Evolutionary conservation across 2,113 vertebrate species (phyloP).

Genomic region (Coreoperca whiteheadi): DNA sequence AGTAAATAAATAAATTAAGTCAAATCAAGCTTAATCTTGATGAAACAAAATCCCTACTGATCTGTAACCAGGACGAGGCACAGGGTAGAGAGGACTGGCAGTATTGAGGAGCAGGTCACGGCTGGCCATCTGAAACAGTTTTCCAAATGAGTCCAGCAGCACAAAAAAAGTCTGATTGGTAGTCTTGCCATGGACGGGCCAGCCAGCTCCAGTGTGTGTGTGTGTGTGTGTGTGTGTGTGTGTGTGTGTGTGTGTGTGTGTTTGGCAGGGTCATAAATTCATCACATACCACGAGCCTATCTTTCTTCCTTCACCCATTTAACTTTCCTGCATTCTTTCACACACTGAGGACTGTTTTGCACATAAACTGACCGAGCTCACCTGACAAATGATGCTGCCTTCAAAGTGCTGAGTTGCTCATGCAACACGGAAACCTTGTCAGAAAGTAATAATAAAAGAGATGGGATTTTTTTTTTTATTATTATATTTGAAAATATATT

Average conservation of each 20-base stretch:
- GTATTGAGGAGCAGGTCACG: slow-evolving; percentile 9
- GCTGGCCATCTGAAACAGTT: slow-evolving; percentile 30
- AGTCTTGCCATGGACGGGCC: slow-evolving; percentile 20
- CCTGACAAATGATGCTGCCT: neutral
- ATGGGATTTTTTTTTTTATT: neutral
- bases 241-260: neutral
- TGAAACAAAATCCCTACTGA: slow-evolving; percentile 13
- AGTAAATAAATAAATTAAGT: slow-evolving; percentile 10
- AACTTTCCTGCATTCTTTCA: neutral
- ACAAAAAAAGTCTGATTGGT: slow-evolving; percentile 28
- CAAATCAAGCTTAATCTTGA: neutral
- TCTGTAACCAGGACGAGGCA: slow-evolving; percentile 8
- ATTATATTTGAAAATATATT: neutral
- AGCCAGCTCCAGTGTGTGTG: slow-evolving; percentile 22
- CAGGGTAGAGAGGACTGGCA: neutral
- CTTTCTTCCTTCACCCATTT: neutral
- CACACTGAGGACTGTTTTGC: neutral
- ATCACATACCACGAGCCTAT: slow-evolving; percentile 10
- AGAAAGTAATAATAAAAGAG: neutral
- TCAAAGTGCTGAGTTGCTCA: neutral
- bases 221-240: slow-evolving; percentile 4
- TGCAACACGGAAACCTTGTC: neutral
- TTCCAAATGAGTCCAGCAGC: slow-evolving; percentile 38
- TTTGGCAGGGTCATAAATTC: slow-evolving; percentile 18
- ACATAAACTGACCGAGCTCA: neutral